Conservation (phyloP, 2,113 vertebrate species). For the Gila orcuttii region DNA sequence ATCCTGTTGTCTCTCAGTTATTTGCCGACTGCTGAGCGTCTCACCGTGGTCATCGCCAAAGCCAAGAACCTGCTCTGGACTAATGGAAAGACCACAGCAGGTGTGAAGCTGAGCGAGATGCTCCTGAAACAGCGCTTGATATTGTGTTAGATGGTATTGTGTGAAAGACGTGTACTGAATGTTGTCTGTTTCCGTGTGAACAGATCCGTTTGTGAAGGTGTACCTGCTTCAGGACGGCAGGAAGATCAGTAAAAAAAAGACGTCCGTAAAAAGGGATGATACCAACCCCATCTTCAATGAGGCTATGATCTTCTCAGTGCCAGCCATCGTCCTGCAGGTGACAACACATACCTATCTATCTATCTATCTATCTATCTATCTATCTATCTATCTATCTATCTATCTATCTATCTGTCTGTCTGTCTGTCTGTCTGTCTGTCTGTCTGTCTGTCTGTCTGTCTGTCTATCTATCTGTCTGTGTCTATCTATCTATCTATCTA, state of each 20-base stretch:
- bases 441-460: neutral
- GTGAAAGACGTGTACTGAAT: neutral
- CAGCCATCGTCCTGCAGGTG: constrained; percentile 92
- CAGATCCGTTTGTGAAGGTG: constrained; percentile 98
- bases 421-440: neutral
- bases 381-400: neutral
- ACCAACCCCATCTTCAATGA: constrained; percentile 97
- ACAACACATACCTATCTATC: neutral
- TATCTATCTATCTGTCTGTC: neutral
- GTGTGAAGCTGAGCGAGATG: constrained; percentile 68
- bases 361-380: neutral
- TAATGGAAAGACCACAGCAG: constrained; percentile 86
- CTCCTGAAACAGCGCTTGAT: too few relatives aligned
- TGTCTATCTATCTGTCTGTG: rapidly evolving
- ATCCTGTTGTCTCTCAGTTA: constrained; percentile 96
- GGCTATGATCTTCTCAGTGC: constrained; percentile 99
- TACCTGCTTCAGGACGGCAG: constrained; percentile 96
- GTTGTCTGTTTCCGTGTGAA: neutral
- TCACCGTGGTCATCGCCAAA: constrained; percentile 97
- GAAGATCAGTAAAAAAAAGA: constrained; percentile 99
- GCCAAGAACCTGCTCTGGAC: constrained; percentile 95
- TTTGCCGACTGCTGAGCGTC: constrained; percentile 93
- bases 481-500: neutral
- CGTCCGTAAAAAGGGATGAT: constrained; percentile 90
- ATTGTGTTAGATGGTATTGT: neutral